Evolutionary conservation across 2,113 vertebrate species (phyloP).

Genomic region (Columba livia): DNA sequence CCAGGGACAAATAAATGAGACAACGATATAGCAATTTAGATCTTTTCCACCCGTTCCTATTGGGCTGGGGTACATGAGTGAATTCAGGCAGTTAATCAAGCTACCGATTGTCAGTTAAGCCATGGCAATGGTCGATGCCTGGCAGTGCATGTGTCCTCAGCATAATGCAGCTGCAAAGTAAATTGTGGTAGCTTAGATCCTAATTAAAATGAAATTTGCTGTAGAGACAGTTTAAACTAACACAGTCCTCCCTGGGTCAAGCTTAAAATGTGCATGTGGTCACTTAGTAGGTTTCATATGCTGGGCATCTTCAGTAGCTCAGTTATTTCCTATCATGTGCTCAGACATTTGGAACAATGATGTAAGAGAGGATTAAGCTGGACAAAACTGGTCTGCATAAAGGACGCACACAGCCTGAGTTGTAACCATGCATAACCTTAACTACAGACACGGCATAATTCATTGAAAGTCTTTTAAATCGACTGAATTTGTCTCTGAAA

Average conservation of each 20-base stretch:
- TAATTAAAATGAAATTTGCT: constrained; percentile 44
- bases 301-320: background rate
- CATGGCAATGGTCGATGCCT: background rate
- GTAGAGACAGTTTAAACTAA: background rate
- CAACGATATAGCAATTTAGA: constrained; percentile 41
- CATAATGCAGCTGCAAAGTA: constrained; percentile 37
- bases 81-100: constrained; percentile 56
- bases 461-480: background rate
- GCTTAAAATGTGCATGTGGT: background rate
- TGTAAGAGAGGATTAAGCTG: background rate
- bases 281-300: background rate
- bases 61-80: background rate
- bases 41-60: constrained; percentile 4
- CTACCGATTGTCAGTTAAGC: constrained; percentile 48
- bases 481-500: background rate
- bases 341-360: background rate
- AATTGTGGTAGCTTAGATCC: constrained; percentile 18
- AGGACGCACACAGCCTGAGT: background rate
- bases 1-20: constrained; percentile 40
- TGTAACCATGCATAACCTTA: background rate
- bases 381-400: background rate
- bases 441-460: background rate
- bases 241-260: background rate
- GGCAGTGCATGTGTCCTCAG: constrained; percentile 33
- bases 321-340: background rate